Conservation (phyloP, 2,113 vertebrate species). For the Merops nubicus region DNA sequence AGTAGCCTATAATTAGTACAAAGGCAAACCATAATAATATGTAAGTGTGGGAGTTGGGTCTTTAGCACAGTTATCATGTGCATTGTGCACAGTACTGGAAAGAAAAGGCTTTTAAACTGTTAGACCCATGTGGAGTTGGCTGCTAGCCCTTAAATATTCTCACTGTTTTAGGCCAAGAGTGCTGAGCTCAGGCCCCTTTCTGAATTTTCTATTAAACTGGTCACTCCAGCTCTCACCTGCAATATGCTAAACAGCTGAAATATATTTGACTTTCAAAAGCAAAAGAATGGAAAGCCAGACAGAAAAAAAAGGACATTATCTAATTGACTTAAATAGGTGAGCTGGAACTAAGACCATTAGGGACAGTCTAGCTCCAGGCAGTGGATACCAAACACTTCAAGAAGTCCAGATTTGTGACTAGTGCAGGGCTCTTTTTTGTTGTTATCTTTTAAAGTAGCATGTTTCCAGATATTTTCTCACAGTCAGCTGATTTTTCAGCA, state of each 20-base stretch:
- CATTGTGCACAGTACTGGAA: accelerated
- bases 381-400: not conserved
- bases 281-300: not conserved
- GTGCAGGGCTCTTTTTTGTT: not conserved
- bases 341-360: not conserved
- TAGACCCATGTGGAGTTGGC: not conserved
- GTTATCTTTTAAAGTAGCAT: not conserved
- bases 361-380: not conserved
- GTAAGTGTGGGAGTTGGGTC: accelerated
- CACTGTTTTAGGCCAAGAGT: accelerated
- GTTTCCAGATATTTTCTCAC: not conserved
- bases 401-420: not conserved
- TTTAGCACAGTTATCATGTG: not conserved
- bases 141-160: not conserved
- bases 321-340: not conserved
- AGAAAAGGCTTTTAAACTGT: not conserved
- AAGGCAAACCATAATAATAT: not conserved
- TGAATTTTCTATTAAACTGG: not conserved
- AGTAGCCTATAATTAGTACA: not conserved
- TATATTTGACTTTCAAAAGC: not conserved
- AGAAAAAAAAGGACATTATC: not conserved
- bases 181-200: not conserved
- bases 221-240: not conserved
- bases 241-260: not conserved
- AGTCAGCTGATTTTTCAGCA: not conserved